Evolutionary conservation across 2,113 vertebrate species (phyloP).

Genomic region (Pachycephala philippinensis): DNA sequence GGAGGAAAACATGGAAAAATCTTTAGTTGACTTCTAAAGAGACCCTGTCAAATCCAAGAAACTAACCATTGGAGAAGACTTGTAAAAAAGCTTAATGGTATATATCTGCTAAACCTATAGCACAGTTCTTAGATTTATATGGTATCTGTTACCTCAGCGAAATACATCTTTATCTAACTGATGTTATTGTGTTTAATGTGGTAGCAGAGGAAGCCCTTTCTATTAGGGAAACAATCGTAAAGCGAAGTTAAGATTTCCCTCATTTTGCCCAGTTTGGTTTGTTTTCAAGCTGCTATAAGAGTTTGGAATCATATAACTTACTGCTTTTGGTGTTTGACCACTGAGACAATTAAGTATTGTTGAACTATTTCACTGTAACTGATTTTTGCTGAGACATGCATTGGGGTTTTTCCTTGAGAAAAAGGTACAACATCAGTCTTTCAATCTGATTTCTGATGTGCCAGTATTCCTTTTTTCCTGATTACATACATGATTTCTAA

Average conservation of each 20-base stretch:
- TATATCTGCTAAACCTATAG: not conserved
- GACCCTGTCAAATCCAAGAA: not conserved
- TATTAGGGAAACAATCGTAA: not conserved
- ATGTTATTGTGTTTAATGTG: not conserved
- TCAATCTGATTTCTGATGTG: not conserved
- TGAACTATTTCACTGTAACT: not conserved
- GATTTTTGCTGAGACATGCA: not conserved
- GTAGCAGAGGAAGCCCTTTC: not conserved
- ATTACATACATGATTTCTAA: not conserved
- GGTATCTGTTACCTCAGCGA: not conserved
- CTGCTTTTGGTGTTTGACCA: not conserved
- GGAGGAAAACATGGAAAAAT: not conserved
- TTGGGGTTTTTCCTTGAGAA: not conserved
- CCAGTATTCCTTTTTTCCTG: not conserved
- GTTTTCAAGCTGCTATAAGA: not conserved
- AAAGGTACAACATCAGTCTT: fast-evolving
- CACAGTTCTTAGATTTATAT: not conserved
- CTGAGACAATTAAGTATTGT: not conserved
- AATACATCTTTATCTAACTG: not conserved
- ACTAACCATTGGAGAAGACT: not conserved
- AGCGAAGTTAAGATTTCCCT: not conserved
- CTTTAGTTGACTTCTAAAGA: not conserved
- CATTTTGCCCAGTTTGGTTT: not conserved
- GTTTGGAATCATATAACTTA: not conserved
- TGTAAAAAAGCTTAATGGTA: not conserved